Evolutionary conservation across 1,140 invertebrate genomes (phyloP), one percentile per base, ranked within the genome.

Genomic region (Lepidurus apus): DNA sequence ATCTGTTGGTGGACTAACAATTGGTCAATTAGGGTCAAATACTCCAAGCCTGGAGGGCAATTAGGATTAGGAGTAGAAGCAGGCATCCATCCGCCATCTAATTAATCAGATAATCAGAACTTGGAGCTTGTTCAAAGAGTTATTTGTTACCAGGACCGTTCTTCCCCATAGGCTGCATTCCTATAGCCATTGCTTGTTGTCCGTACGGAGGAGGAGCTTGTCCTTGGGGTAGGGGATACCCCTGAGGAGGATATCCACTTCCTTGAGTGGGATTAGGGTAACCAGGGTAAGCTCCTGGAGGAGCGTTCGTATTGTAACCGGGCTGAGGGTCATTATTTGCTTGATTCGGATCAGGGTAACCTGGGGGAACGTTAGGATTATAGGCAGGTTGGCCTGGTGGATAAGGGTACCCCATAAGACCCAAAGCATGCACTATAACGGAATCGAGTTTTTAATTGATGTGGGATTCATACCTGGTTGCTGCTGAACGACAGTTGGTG

Each of bases 41-140:
- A n/a, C n/a, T n/a, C n/a, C n/a, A n/a, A n/a, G n/a, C n/a, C n/a
- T n/a, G n/a, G n/a, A n/a, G n/a, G n/a, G n/a, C n/a, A n/a, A n/a
- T n/a, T n/a, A n/a, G 88, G 91, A 74, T 84, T 81, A 82, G 88
- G 89, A 86, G 88, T 87, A 79, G 90, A 92, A 84, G 90, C 88
- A 87, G 86, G 89, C 91, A 93, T 93, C 93, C 92, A 95, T 80
- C 90, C 92, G 17, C 45, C 45, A 17, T 17, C 45, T 47, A 47
- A 11, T 47, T 9, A 47, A 47, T 47, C 1, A 17, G 1, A 47
- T 11, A 1, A 26, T 26, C 26, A 26, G 26, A 26, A 26, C 1
- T 26, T 26, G 26, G 26, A 1, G 26, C 1, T 26, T 26, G 26
- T 26, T 26, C 2, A 26, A 26, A 26, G 26, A 26, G 26, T 26